Evolutionary conservation across 2,797 vertebrate genomes (phyloP), one percentile per base, ranked within the genome.

Genomic region (Anableps anableps): DNA sequence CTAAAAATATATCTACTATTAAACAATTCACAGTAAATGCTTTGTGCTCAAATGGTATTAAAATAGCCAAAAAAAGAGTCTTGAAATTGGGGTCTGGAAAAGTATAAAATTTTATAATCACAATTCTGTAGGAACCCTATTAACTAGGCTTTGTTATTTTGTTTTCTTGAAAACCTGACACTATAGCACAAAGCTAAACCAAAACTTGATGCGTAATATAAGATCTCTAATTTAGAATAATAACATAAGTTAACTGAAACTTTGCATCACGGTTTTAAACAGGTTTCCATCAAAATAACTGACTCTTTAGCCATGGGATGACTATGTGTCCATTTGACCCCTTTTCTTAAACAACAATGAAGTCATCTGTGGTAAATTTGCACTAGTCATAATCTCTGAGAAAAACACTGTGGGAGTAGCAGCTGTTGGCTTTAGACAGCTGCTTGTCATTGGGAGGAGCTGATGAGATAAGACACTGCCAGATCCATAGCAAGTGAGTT

Each of bases 381-480:
- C 45, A 31, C 13, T 2, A 0, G 19, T 62, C 29, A 16, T 38
- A 71, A 70, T 86, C 78, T 85, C 66, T 43, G 29, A 83, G 70
- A 78, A 1, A 60, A 86, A 75, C 62, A 4, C 45, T 5, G 31
- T 73, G 38, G 71, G 11, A 13, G 34, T 26, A 36, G 55, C 88
- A 91, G 83, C 87, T 88, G 88, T 38, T 74, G 66, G 66, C 70
- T 45, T 38, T 76, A 84, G 85, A 90, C 87, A 89, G 83, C 83
- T 81, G 76, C 73, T 80, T 48, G 78, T 76, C 38, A 85, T 78
- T 75, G 85, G 86, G 87, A 85, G 84, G 86, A 86, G 78, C 75
- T 31, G 5, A 19, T 38, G 9, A 86, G 85, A 91, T 89, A 88
- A 86, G n/a, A 21, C 8, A 16, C 16, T 6, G 26, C 26, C 21